Percentiles rank a stretch among this genome's conserved stretches.
Conservation (phyloP, 2,113 vertebrate species). For the Naja naja region DNA sequence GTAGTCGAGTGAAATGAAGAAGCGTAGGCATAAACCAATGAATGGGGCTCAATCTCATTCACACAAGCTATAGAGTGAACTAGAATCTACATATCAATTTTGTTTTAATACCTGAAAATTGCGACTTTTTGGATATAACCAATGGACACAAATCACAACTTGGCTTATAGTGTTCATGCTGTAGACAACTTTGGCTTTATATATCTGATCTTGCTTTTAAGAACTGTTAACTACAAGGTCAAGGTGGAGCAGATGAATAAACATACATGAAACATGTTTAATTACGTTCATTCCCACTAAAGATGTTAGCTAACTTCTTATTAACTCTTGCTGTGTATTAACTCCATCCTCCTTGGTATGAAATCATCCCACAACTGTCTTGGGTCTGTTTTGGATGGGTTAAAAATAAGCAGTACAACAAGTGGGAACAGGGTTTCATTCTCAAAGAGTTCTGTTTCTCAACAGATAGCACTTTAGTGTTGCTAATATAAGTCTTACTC, state of each 20-base stretch:
- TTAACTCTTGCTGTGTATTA: neutral
- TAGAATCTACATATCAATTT: neutral
- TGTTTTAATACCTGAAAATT: neutral
- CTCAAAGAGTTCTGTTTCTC: neutral
- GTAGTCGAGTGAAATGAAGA: neutral
- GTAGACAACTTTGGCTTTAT: neutral
- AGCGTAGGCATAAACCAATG: neutral
- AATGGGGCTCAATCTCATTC: neutral
- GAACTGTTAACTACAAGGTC: neutral
- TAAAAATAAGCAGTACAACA: neutral
- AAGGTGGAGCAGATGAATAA: neutral
- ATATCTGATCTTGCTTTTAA: neutral
- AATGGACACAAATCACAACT: neutral
- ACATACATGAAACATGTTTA: neutral
- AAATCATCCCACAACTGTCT: neutral
- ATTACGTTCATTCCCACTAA: neutral
- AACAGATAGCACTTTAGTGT: neutral
- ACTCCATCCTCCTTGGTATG: neutral
- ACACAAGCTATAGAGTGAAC: neutral
- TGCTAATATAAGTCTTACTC: neutral
- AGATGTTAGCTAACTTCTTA: neutral
- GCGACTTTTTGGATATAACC: neutral
- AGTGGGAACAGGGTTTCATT: neutral
- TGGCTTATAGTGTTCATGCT: neutral
- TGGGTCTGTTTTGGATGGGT: neutral